Base-by-base conservation (phyloP, 2,113 vertebrate species). In the Trinectes maculatus region DNA sequence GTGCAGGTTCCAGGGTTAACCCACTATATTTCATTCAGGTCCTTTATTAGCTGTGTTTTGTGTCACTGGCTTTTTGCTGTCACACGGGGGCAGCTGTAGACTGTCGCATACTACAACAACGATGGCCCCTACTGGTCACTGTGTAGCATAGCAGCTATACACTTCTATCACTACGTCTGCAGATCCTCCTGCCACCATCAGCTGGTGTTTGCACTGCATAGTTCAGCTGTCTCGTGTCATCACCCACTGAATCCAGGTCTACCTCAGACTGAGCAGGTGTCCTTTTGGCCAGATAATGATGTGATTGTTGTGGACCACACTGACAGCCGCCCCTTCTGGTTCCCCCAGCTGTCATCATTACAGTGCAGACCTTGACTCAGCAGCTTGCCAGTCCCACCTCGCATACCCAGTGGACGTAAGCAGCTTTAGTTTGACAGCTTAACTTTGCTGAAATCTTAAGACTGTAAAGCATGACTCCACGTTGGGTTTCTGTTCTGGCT, bases 241-340 rank as follows among this genome's bases (percentile, higher is more conserved):
- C 61, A 31, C 33, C n/a, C 58, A 36, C 25, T 58, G 53, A 68
- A 21, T 71, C 16, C 51, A 62, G 71, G 72, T 80, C 82, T 48
- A 74, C 74, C 75, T 70, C 80, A 55, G 63, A 85, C 73, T 82
- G 72, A 87, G 74, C 86, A 89, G 82, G 84, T 87, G 84, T 53
- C 79, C 71, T 71, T 87, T 85, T 84, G 85, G 79, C 48, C 46
- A 68, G 54, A 85, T 55, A 83, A 70, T 70, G 81, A 70, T 26
- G 36, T 64, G 63, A 83, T 71, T 91, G 86, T 89, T 91, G 81
- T 87, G 85, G 87, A 82, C 88, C 88, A 88, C 88, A 89, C 85
- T 72, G 79, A 8, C 54, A 26, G 74, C 42, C 12, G 4, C 29
- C 33, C 69, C 54, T 26, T 58, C 54, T 61, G 69, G 11, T 56